A percentile compares a stretch with the other conserved stretches of the same genome.
Conservation (phyloP, 2,113 vertebrate genomes). For the Crotalus horridus region DNA sequence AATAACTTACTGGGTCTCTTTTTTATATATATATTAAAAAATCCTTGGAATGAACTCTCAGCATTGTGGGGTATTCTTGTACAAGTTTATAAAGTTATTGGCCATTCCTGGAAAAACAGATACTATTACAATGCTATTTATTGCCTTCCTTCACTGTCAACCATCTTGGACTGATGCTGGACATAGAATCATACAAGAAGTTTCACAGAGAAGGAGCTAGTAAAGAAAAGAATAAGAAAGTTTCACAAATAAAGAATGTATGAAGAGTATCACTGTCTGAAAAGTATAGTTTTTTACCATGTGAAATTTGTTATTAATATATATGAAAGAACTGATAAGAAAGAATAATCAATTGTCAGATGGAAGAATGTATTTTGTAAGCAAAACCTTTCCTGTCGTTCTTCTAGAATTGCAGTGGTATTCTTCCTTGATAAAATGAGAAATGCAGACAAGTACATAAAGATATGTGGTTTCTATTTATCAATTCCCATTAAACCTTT, state of each 20-base stretch:
- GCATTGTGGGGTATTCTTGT: background rate
- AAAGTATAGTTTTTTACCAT: background rate
- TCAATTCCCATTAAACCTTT: conserved; percentile 48
- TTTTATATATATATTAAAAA: background rate
- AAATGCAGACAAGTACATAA: conserved; percentile 37
- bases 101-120: background rate
- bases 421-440: conserved; percentile 35
- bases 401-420: background rate
- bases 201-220: background rate
- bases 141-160: too few relatives aligned
- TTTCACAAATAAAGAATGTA: background rate
- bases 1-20: background rate
- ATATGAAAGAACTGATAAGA: background rate
- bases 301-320: background rate
- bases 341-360: background rate
- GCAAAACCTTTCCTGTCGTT: conserved; percentile 22
- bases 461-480: conserved; percentile 46
- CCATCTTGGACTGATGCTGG: background rate
- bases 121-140: background rate
- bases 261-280: background rate
- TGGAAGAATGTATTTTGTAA: background rate
- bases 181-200: background rate
- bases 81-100: background rate
- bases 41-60: background rate
- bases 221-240: background rate